Conservation (phyloP, 2,888 invertebrate species). For the Epinotia ramella region DNA sequence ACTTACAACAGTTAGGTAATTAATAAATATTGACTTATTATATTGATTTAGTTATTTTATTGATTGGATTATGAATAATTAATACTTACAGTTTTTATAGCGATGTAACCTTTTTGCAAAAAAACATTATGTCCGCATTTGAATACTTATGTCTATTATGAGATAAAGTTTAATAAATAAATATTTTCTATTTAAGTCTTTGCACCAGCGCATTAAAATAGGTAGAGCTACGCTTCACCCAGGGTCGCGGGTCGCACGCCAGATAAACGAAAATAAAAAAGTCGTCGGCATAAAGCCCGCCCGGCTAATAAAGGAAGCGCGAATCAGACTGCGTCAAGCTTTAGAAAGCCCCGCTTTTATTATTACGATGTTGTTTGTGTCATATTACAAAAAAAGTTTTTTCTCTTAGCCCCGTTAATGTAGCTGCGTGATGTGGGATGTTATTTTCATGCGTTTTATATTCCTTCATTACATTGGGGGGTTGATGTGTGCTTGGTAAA, state of each 20-base stretch:
- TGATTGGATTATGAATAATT: too few relatives aligned
- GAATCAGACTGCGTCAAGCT: conserved; percentile 66
- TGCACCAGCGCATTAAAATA: conserved; percentile 41
- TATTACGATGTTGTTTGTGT: conserved; percentile 74
- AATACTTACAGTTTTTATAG: too few relatives aligned
- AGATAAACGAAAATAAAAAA: conserved; percentile 78
- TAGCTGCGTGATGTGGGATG: conserved; percentile 15
- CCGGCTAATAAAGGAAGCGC: conserved; percentile 75
- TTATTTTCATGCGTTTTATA: conserved; percentile 37
- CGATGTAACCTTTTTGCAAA: too few relatives aligned
- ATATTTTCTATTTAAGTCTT: neutral
- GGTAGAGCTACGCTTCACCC: conserved; percentile 46
- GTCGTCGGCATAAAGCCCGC: conserved; percentile 75
- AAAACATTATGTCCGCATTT: too few relatives aligned
- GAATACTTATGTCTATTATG: too few relatives aligned
- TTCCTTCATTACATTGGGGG: conserved; percentile 24
- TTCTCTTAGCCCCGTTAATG: conserved; percentile 43
- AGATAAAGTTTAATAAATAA: too few relatives aligned
- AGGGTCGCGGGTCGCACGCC: conserved; percentile 51
- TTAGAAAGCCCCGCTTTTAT: conserved; percentile 65
- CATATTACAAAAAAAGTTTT: conserved; percentile 60
- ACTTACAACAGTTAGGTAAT: too few relatives aligned
- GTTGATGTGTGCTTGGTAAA: conserved; percentile 10
- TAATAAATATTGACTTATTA: too few relatives aligned
- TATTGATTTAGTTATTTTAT: too few relatives aligned